Conservation (phyloP, 2,888 invertebrate genomes). For the Octonoba sinensis region DNA sequence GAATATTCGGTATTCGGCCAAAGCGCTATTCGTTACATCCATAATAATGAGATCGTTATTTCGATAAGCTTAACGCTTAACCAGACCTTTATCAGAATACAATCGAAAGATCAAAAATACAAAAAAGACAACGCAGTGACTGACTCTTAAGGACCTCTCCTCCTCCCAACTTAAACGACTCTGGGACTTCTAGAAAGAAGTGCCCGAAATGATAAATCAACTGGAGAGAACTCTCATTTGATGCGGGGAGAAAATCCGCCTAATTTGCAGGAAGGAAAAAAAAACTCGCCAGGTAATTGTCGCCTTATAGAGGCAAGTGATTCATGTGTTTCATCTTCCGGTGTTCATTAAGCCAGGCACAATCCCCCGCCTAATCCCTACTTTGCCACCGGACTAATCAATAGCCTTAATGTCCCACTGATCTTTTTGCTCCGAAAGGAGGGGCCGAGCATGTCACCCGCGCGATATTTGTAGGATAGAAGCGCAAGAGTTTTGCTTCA, state of each 20-base stretch:
- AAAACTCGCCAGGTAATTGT: slow-evolving; percentile 44
- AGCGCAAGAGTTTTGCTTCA: too few relatives aligned
- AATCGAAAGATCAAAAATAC: too few relatives aligned
- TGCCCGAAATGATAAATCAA: slow-evolving; percentile 55
- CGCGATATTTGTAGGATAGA: slow-evolving; percentile 8
- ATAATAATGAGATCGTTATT: too few relatives aligned
- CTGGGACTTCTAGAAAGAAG: slow-evolving; percentile 17
- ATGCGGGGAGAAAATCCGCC: slow-evolving; percentile 28
- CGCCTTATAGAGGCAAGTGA: slow-evolving; percentile 57
- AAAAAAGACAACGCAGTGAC: too few relatives aligned
- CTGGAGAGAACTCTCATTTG: slow-evolving; percentile 28
- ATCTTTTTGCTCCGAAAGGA: slow-evolving; percentile 33
- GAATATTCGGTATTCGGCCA: too few relatives aligned
- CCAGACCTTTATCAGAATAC: too few relatives aligned
- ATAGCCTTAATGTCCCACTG: slow-evolving; percentile 60
- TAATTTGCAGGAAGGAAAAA: slow-evolving; percentile 35
- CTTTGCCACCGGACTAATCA: slow-evolving; percentile 58
- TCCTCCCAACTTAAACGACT: background rate
- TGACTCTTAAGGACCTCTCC: too few relatives aligned
- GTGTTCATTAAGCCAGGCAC: slow-evolving; percentile 57
- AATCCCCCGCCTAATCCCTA: slow-evolving; percentile 57
- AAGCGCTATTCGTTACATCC: too few relatives aligned
- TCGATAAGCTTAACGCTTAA: too few relatives aligned
- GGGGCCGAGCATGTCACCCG: slow-evolving; percentile 3
- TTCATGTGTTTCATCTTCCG: slow-evolving; percentile 63